Evolutionary conservation across 2,888 invertebrate species (phyloP), one percentile per base, ranked within the genome.

Genomic region (Xanthorhoe designata): DNA sequence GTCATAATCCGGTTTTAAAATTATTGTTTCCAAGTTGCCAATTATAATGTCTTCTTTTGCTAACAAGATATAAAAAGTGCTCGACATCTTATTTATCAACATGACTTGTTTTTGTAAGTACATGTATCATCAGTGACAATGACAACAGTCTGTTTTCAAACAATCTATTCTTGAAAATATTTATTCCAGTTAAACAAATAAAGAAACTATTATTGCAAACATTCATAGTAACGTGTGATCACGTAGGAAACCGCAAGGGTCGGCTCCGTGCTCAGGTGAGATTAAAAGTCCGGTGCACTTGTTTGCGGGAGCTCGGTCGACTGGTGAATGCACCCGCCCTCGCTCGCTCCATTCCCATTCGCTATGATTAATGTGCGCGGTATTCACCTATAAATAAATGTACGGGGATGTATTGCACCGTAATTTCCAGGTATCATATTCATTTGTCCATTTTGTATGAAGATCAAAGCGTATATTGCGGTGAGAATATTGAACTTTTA

Each of bases 261-360:
- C 70, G 76, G 76, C 63, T 78, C 78, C 75, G 77, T 77, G 78
- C 81, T 80, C 85, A 86, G 85, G 88, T 86, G 80, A 88, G 87
- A 91, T 91, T 91, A 91, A 91, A 91, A 91, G 86, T 87, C 88
- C 84, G 77, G 78, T 77, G 81, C 88, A 88, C 85, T 88, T 86
- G 89, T 89, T 88, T 86, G 87, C 84, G 86, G 88, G 67, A 60
- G 75, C 77, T 76, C 75, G 72, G 69, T 70, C 75, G 73, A 79
- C 77, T 79, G 77, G 80, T 83, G 83, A 81, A 85, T 86, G 83
- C 87, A 85, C 83, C 84, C 85, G 81, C 86, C 82, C 82, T 81
- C 82, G 81, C 73, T 78, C 77, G 81, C 80, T 79, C 77, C 79
- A 76, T 82, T 78, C 66, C 66, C 62, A 78, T 81, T 82, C 81